Conservation (phyloP, 2,113 vertebrate species). For the Epinephelus fuscoguttatus region DNA sequence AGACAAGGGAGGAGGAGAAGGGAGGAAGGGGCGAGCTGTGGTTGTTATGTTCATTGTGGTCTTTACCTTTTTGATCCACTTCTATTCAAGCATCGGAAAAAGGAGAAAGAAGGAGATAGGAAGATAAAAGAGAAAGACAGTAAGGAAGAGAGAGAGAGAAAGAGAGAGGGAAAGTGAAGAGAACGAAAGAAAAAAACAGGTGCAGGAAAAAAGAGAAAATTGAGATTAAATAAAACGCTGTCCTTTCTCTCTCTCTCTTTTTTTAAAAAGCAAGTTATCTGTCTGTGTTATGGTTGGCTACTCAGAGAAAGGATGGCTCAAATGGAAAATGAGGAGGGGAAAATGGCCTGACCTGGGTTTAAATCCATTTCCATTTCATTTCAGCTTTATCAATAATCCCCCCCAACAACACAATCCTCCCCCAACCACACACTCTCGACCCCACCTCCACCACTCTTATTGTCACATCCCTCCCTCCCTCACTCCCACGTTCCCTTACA, state of each 20-base stretch:
- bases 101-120: slow-evolving; percentile 90
- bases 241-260: slow-evolving; percentile 78
- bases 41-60: slow-evolving; percentile 92
- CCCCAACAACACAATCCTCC: slow-evolving; percentile 70
- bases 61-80: slow-evolving; percentile 99
- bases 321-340: slow-evolving; percentile 83
- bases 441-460: slow-evolving; percentile 60
- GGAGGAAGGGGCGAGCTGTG: slow-evolving; percentile 86
- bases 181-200: slow-evolving; percentile 89
- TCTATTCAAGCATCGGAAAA: slow-evolving; percentile 99
- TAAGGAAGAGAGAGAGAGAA: slow-evolving; percentile 82
- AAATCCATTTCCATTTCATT: slow-evolving; percentile 78
- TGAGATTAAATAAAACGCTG: slow-evolving; percentile 93
- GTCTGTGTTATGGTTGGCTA: slow-evolving; percentile 80
- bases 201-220: slow-evolving; percentile 92
- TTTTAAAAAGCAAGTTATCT: slow-evolving; percentile 81
- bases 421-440: slow-evolving; percentile 73
- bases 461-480: slow-evolving; percentile 27
- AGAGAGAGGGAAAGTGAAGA: slow-evolving; percentile 88
- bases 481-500: slow-evolving; percentile 5
- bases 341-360: slow-evolving; percentile 82
- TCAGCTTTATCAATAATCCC: slow-evolving; percentile 76
- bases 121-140: slow-evolving; percentile 83
- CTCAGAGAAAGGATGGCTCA: slow-evolving; percentile 84
- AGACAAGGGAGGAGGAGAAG: slow-evolving; percentile 70